A percentile compares a stretch with the other conserved stretches of the same genome.
phyloP scores from a whole-genome alignment of 2,113 vertebrate species.

The Dromiciops gliroides region DNA sequence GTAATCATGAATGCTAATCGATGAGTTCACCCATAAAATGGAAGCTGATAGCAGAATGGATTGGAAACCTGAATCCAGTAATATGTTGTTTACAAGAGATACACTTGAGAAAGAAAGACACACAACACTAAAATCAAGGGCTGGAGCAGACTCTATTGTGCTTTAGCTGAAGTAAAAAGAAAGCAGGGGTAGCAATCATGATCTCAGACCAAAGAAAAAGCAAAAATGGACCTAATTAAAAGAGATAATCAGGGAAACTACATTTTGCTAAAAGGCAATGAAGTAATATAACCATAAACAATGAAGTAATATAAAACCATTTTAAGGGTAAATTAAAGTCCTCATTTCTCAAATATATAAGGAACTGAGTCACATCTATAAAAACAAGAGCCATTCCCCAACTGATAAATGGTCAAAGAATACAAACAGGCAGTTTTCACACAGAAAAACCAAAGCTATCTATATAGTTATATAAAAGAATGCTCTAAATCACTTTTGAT shows the following conservation, averaged over 20 bases:
- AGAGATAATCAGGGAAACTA: background rate
- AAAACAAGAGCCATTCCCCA: background rate
- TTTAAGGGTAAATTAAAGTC: background rate
- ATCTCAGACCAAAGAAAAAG: background rate
- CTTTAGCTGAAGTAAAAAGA: background rate
- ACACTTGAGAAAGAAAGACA: background rate
- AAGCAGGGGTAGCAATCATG: background rate
- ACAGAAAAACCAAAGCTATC: background rate
- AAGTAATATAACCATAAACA: background rate
- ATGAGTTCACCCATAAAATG: background rate
- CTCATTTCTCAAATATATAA: background rate
- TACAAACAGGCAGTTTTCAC: background rate
- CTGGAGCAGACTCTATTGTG: background rate
- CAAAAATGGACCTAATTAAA: background rate
- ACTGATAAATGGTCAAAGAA: background rate
- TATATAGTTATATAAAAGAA: background rate
- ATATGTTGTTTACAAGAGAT: background rate
- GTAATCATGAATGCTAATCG: background rate
- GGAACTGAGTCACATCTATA: background rate
- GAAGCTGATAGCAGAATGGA: background rate
- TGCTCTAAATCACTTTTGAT: background rate
- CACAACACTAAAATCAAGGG: background rate
- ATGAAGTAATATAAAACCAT: background rate
- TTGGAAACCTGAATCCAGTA: background rate
- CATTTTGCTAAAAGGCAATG: background rate